phyloP scores from a whole-genome alignment of 2,888 invertebrate species.

The Agriotes lineatus region DNA sequence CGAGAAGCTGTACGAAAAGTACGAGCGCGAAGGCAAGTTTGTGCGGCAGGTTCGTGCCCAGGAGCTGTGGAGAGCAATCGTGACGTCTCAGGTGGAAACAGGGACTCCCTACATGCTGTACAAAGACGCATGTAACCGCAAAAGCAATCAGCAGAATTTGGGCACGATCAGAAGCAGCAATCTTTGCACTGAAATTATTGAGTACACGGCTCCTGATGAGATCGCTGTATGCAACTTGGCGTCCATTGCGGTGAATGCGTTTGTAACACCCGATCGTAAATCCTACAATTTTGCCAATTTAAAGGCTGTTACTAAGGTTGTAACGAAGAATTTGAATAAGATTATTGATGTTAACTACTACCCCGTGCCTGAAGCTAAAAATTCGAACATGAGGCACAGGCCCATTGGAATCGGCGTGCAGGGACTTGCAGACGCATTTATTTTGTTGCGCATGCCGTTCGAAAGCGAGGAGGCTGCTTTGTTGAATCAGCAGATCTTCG shows the following conservation, averaged over 20 bases:
- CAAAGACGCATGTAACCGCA: slow-evolving; percentile 96
- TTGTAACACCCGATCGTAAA: slow-evolving; percentile 80
- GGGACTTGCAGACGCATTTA: slow-evolving; percentile 96
- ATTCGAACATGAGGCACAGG: slow-evolving; percentile 88
- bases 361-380: slow-evolving; percentile 89
- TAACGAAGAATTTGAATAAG: slow-evolving; percentile 93
- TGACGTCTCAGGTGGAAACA: slow-evolving; percentile 96
- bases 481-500: slow-evolving; percentile 96
- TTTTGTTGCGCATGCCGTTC: slow-evolving; percentile 92
- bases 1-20: slow-evolving; percentile 86
- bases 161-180: slow-evolving; percentile 99
- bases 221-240: slow-evolving; percentile 98
- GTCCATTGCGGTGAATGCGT: slow-evolving; percentile 96
- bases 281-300: slow-evolving; percentile 90
- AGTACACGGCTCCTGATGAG: slow-evolving; percentile 93
- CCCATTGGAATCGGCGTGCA: slow-evolving; percentile 96
- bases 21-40: slow-evolving; percentile 84
- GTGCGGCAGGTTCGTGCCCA: slow-evolving; percentile 81
- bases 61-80: slow-evolving; percentile 92
- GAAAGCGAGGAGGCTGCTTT: slow-evolving; percentile 88
- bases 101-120: slow-evolving; percentile 98
- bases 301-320: slow-evolving; percentile 88
- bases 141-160: slow-evolving; percentile 97
- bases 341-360: slow-evolving; percentile 98
- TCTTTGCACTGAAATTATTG: slow-evolving; percentile 97